Conservation (phyloP, 2,888 invertebrate genomes). For the Atrina japonica region DNA sequence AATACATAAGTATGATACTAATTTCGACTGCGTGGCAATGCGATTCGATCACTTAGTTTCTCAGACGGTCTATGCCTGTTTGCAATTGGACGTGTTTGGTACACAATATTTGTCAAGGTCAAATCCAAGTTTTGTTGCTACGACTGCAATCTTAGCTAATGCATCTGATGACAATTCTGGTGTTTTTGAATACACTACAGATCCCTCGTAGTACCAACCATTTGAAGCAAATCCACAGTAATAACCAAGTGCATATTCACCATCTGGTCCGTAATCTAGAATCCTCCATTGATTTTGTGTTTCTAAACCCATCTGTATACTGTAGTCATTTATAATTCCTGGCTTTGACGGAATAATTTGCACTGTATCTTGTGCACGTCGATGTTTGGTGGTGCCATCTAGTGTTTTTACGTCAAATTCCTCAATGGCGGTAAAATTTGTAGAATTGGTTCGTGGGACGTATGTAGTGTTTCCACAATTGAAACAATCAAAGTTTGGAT, state of each 20-base stretch:
- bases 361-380: slow-evolving; percentile 44
- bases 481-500: slow-evolving; percentile 57
- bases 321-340: slow-evolving; percentile 50
- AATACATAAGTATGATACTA: no score
- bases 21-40: no score
- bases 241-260: slow-evolving; percentile 51
- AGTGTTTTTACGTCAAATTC: slow-evolving; percentile 52
- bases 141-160: slow-evolving; percentile 8
- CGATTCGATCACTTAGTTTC: no score
- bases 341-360: slow-evolving; percentile 36
- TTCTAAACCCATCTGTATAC: slow-evolving; percentile 49
- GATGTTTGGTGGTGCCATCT: slow-evolving; percentile 46
- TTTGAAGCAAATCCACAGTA: slow-evolving; percentile 55
- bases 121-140: slow-evolving; percentile 8
- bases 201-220: slow-evolving; percentile 55
- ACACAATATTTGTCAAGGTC: slow-evolving; percentile 26
- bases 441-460: slow-evolving; percentile 12
- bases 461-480: slow-evolving; percentile 54
- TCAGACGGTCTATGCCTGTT: no score
- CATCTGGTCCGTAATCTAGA: slow-evolving; percentile 41
- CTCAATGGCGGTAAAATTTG: slow-evolving; percentile 41
- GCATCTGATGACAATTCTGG: slow-evolving; percentile 31
- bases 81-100: slow-evolving; percentile 18
- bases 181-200: slow-evolving; percentile 53
- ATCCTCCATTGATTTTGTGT: slow-evolving; percentile 29